Evolutionary conservation across 2,797 vertebrate genomes (phyloP).

Genomic region (Lophotriccus pileatus): DNA sequence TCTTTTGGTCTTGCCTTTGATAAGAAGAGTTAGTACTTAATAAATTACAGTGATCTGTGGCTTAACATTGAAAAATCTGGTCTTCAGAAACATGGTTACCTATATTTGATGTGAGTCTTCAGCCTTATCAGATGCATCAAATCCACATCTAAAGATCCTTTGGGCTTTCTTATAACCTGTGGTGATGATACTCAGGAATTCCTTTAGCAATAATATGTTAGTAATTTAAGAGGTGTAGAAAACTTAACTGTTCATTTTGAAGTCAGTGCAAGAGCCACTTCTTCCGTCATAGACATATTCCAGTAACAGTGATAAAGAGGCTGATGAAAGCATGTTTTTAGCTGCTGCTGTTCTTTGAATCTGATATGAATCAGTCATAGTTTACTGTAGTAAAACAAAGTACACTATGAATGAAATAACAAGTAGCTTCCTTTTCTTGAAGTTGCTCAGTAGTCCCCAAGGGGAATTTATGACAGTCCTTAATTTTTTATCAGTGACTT

Average conservation of each 20-base stretch:
- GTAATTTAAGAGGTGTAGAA: background rate
- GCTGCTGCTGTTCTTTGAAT: background rate
- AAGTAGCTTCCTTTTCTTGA: background rate
- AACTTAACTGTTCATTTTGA: background rate
- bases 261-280: background rate
- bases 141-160: background rate
- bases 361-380: background rate
- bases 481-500: background rate
- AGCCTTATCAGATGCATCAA: background rate
- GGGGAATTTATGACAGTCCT: background rate
- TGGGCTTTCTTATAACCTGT: background rate
- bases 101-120: background rate
- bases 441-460: background rate
- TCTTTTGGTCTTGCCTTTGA: background rate
- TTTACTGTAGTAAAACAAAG: background rate
- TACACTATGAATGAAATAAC: background rate
- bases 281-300: background rate
- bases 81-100: background rate
- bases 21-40: background rate
- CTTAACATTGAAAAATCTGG: background rate
- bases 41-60: background rate
- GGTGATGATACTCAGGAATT: background rate
- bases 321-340: background rate
- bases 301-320: background rate
- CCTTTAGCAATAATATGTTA: background rate